Percentiles rank a stretch among this genome's conserved stretches.
These are phyloP conservation scores for Drosophila athabasca DNA, from an alignment of 1,140 invertebrate genomes.

Conservation along the genomic window DNA sequence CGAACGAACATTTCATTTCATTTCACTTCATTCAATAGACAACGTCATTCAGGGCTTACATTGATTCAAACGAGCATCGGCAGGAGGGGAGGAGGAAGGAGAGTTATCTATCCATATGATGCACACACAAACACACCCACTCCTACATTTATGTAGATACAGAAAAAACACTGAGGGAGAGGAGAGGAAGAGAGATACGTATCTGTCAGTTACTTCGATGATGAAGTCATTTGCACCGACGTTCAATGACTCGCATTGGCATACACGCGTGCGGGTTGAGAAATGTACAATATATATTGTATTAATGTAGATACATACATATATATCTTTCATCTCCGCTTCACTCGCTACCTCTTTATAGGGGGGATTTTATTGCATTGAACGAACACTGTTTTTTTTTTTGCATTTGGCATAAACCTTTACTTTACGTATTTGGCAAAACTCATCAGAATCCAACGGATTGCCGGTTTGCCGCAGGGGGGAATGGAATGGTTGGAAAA, in stretches of 20 bases:
- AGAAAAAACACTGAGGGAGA: slow-evolving; percentile 1
- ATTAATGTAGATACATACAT: background rate
- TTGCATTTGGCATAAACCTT: slow-evolving; percentile 29
- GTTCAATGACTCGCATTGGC: slow-evolving; percentile 65
- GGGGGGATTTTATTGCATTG: slow-evolving; percentile 35
- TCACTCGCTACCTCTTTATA: slow-evolving; percentile 12
- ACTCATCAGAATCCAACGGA: slow-evolving; percentile 32
- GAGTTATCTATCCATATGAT: slow-evolving; percentile 24
- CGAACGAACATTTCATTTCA: slow-evolving; percentile 14
- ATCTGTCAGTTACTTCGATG: slow-evolving; percentile 54
- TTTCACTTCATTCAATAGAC: slow-evolving; percentile 22
- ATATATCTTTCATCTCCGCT: slow-evolving; percentile 17
- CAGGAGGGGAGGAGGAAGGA: background rate
- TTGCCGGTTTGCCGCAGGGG: slow-evolving; percentile 1
- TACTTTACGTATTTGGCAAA: slow-evolving; percentile 56
- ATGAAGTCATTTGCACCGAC: slow-evolving; percentile 70
- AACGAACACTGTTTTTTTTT: slow-evolving; percentile 17
- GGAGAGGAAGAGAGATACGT: slow-evolving; percentile 24
- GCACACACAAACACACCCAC: slow-evolving; percentile 16
- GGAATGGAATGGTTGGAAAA: background rate
- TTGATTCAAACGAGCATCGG: slow-evolving; percentile 26
- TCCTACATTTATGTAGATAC: slow-evolving; percentile 38
- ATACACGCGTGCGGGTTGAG: slow-evolving; percentile 32
- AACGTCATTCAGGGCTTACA: slow-evolving; percentile 20
- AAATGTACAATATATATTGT: slow-evolving; percentile 10